Evolutionary conservation across 1,140 invertebrate genomes (phyloP), one percentile per base, ranked within the genome.

Genomic region (Eriocheir sinensis): DNA sequence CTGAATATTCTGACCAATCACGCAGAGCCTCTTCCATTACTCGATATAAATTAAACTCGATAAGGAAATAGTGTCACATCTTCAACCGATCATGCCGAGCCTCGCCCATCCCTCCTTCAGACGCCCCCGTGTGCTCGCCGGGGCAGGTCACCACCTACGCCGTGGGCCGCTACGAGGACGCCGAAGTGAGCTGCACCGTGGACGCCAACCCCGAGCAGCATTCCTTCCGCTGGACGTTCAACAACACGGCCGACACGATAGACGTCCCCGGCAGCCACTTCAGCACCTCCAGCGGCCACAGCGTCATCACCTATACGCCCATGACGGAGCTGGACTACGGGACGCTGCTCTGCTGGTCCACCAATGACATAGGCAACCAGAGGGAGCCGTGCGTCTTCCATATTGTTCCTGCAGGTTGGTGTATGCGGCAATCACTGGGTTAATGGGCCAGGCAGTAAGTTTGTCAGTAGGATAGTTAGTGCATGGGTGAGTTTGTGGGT

Each of bases 151-250:
- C 97, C n/a, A 95, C 95, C 15, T 98, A 98, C 96, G 98, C 98
- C 27, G 98, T 98, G 1, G 98, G 98, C 0, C 97, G 98, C 80
- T 98, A 98, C 48, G 98, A 99, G 96, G 97, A 97, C 15, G 97
- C 98, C 15, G 97, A 97, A 95, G 98, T 99, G 91, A 97, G 97
- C 3, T 99, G 98, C 96, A 98, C 98, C 96, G 97, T 99, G 53
- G 98, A 98, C 95, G 98, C 98, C n/a, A 98, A 98, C 97, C 98
- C 98, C 3, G 96, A 97, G 95, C 89, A 96, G 8, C 97, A 96
- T 93, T 98, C 98, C 96, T 97, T 97, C 83, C 98, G 98, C 98
- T 98, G 98, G 91, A 92, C 98, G 96, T 98, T 98, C 96, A 98
- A 98, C 96, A 98, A 97, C 92, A 96, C 97, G n/a, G 97, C 97